Evolutionary conservation across 2,113 vertebrate species (phyloP).

Genomic region (Caloenas nicobarica): DNA sequence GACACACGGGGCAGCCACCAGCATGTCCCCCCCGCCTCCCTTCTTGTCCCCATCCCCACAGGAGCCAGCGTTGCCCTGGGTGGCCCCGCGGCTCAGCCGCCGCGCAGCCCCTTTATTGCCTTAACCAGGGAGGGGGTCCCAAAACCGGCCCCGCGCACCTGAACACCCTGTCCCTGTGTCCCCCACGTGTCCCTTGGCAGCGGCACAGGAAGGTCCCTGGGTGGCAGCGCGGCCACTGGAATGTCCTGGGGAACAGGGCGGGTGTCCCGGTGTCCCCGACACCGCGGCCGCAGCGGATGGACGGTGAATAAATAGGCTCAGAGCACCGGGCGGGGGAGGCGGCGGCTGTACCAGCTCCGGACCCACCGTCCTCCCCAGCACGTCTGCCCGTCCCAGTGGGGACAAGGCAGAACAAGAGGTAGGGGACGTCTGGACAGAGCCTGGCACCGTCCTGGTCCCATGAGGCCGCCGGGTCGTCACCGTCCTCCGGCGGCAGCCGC

Average conservation of each 20-base stretch:
- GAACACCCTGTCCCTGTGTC: neutral
- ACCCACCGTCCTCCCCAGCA: accelerated
- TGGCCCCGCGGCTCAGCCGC: neutral
- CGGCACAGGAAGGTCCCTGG: neutral
- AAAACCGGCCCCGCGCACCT: no score
- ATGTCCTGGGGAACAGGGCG: accelerated
- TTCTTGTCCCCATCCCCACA: accelerated
- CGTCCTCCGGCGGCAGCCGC: neutral
- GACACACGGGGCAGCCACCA: accelerated
- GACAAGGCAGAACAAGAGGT: neutral
- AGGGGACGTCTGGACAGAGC: accelerated
- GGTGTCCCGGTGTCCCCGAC: accelerated
- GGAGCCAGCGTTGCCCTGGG: accelerated
- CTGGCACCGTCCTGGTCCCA: accelerated
- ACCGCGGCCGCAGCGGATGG: neutral
- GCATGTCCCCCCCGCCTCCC: accelerated
- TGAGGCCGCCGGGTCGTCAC: neutral
- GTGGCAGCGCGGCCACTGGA: neutral
- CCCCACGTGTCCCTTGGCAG: accelerated
- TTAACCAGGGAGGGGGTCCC: neutral
- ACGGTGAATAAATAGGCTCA: neutral
- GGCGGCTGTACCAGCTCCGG: accelerated
- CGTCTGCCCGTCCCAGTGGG: accelerated
- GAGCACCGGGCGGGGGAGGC: neutral
- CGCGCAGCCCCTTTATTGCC: neutral